Base-by-base conservation (phyloP, 2,888 invertebrate genomes). In the Ornithoptera alexandrae region DNA sequence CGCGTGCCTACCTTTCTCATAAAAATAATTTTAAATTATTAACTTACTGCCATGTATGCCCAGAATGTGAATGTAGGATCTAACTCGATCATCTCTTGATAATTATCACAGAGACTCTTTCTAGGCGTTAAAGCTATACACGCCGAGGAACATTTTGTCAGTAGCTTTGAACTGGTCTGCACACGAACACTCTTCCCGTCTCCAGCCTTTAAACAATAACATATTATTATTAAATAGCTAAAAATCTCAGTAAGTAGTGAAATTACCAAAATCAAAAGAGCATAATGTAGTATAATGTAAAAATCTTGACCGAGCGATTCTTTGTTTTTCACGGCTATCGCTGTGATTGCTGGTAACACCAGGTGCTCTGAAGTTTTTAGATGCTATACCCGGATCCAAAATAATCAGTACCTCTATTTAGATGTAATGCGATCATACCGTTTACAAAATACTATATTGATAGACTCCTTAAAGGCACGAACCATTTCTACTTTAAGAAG, bases 51-150 rank as follows among this genome's bases (percentile, higher is more conserved):
- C 50, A 96, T 90, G 81, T 96, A 96, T 0, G 94, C 80, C 96
- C 96, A 96, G 83, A 96, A 96, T 0, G 96, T 96, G 68, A 96
- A 85, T 1, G 87, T 82, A 20, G 95, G 93, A 79, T 96, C 94
- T 72, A 94, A 87, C 78, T 95, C 95, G 24, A 94, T 89, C 53
- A 93, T 89, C 73, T 90, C 93, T 72, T 94, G 91, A 61, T 80
- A 81, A 79, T 96, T 95, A 4, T 92, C 90, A 79, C 96, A 96
- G 24, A 96, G 83, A 56, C 86, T 81, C 53, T 87, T 85, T 56
- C 96, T 88, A 0, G 94, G 93, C 8, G 92, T 91, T 0, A 94
- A 93, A 0, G 93, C 90, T 20, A 95, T 86, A 81, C 96, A 96
- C 63, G 93, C 93, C 56, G 94, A 90, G 1, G 88, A 81, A 78